Percentiles rank a stretch among this genome's conserved stretches.
These are phyloP conservation scores for Mormyrops boulengeri DNA, from an alignment of 2,797 vertebrate genomes.

Conservation along the genomic window DNA sequence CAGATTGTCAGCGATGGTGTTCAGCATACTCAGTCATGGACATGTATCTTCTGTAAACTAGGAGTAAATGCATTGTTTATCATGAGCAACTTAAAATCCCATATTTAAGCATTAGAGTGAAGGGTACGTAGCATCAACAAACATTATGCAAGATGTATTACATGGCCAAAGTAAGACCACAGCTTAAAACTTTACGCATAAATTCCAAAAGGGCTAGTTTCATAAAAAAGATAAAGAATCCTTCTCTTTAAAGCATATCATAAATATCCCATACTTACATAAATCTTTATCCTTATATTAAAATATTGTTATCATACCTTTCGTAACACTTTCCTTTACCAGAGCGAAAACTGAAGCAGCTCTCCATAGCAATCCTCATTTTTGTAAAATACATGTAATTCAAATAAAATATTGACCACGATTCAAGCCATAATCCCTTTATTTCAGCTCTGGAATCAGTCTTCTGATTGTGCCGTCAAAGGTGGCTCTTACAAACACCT, in stretches of 20 bases:
- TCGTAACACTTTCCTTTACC: conserved; percentile 48
- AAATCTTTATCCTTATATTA: neutral
- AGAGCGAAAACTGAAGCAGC: conserved; percentile 61
- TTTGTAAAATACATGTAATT: neutral
- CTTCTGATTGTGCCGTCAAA: neutral
- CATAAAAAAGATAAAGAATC: neutral
- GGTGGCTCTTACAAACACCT: neutral
- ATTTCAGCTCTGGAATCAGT: neutral
- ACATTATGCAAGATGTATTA: neutral
- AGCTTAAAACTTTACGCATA: neutral
- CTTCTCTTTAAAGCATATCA: neutral
- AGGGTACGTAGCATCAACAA: neutral
- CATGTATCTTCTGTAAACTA: neutral
- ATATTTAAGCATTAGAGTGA: neutral
- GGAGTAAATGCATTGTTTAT: neutral
- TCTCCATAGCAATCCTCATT: conserved; percentile 45
- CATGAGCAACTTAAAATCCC: neutral
- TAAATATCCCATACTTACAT: neutral
- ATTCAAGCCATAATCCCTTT: neutral
- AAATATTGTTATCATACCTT: conserved; percentile 51
- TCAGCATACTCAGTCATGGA: neutral
- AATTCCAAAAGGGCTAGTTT: neutral
- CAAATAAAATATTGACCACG: neutral
- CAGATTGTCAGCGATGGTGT: neutral
- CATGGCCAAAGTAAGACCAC: neutral